Evolutionary conservation across 92 coral and sea anemone genomes (phyloP), one percentile per base, ranked within the genome.

Genomic region (Epizoanthus rinbou): DNA sequence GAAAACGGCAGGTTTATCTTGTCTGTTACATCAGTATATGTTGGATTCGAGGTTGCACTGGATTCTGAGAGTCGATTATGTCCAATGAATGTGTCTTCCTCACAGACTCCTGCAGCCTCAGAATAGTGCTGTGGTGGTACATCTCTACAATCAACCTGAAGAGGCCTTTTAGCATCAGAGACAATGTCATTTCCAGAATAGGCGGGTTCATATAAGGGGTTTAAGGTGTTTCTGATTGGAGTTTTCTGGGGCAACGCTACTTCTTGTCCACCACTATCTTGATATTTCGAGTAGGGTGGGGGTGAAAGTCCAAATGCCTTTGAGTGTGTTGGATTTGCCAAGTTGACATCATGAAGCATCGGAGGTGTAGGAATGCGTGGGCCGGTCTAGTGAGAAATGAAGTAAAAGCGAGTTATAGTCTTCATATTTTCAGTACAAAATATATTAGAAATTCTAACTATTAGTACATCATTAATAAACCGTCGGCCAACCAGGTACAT

Each of bases 231-330:
- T 67, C 19, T 6, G 39, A 67, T 33, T 16, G 73, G 73, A 16
- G 28, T 19, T 19, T 67, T 67, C 73, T 67, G 73, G 3, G 73
- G 73, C 50, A 67, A 67, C 16, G 73, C 73, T 37, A 67, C 73
- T 5, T 15, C 19, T 17, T 67, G 73, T 10, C 33, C 73, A 33
- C 17, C 2, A 41, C 8, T 7, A 13, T 1, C 15, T 8, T 50
- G 73, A 67, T 28, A 33, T 16, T 33, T 50, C 7, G 73, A 25
- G 50, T 67, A 67, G 1, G 73, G 73, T 24, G 73, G 73, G 5
- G 73, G 73, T 8, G 73, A 22, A 19, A 67, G 73, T 18, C 73
- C 73, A 67, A 16, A 18, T 1, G 73, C 47, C 10, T 67, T 67
- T 67, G 73, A 50, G 31, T 67, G 15, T 33, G 73, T 67, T 33